Base-by-base conservation (phyloP, 2,797 vertebrate species). In the Anisognathus igniventris region DNA sequence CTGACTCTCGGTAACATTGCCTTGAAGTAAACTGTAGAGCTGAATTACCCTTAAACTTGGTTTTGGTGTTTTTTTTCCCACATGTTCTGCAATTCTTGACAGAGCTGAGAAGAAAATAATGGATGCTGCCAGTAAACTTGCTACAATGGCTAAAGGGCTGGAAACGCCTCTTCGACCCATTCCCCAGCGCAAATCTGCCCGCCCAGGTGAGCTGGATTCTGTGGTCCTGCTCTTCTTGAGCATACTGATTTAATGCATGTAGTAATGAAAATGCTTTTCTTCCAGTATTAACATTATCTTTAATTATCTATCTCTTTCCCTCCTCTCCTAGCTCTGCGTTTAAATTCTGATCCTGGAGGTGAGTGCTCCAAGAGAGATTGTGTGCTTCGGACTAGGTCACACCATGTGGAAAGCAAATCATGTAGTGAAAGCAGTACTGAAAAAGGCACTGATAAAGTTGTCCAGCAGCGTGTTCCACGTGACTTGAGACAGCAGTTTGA, bases 81-180 rank as follows among this genome's bases (percentile, higher is more conserved):
- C 14, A 37, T 91, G 31, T 95, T 94, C 72, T 96, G 78, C 71
- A 93, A 92, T 97, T 95, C 73, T 94, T 88, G 58, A 44, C 94
- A 99, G 99, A 60, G 98, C 99, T 88, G 99, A 99, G 91, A 99
- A 99, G 96, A 99, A 98, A 97, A 99, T 99, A 89, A 98, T 99
- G 95, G 98, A 97, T 68, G 98, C 99, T 92, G 99, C 99, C 44
- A 98, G 99, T 97, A 99, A 99, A 93, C 98, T 99, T 88, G 99
- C 98, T 18, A 98, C 98, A 23, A 99, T 99, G 99, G 99, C 99
- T 47, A 99, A 99, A 97, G 98, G 98, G 39, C 96, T 99, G 13
- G 99, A 99, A 96, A 99, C 98, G 0, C 99, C 99, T 8, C 85
- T 98, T 74, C 81, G 97, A 75, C 98, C 97, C 83, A 73, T 94